A percentile compares a stretch with the other conserved stretches of the same genome.
phyloP scores from a whole-genome alignment of 2,888 invertebrate genomes.

The Pseudococcus longispinus region DNA sequence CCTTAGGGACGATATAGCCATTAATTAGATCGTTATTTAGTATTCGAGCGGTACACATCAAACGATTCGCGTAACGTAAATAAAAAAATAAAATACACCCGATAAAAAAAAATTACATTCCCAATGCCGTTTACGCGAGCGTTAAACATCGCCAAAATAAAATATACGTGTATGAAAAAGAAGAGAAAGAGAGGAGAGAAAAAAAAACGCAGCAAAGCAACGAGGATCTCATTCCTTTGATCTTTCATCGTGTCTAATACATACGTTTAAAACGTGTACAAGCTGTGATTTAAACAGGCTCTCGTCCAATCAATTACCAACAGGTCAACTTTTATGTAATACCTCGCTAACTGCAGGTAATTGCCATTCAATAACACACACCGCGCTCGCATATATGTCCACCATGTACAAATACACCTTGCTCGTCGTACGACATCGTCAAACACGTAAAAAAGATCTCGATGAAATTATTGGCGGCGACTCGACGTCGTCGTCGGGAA shows the following conservation, averaged over 20 bases:
- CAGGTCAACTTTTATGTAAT: constrained; percentile 30
- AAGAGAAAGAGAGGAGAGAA: no score
- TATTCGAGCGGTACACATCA: background rate
- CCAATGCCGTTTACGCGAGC: constrained; percentile 15
- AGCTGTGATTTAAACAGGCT: constrained; percentile 24
- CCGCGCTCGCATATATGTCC: background rate
- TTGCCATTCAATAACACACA: constrained; percentile 17
- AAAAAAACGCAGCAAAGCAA: no score
- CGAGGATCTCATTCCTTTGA: constrained; percentile 6
- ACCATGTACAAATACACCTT: background rate
- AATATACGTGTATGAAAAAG: background rate
- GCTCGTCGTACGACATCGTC: background rate
- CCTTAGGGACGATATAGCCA: background rate
- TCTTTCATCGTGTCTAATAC: constrained; percentile 11
- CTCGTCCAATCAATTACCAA: constrained; percentile 26
- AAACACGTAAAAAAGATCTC: background rate
- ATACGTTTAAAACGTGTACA: constrained; percentile 1
- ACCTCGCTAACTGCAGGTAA: constrained; percentile 21
- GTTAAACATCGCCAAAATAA: constrained; percentile 11
- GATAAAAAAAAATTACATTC: constrained; percentile 23
- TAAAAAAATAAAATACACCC: background rate
- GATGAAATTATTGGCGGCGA: background rate
- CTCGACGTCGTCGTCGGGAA: background rate
- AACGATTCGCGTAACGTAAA: background rate
- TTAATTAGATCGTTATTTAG: constrained; percentile 1